Percentiles rank a stretch among this genome's conserved stretches.
These are phyloP conservation scores for Luehdorfia chinensis DNA, from an alignment of 1,140 invertebrate genomes.

Conservation along the genomic window DNA sequence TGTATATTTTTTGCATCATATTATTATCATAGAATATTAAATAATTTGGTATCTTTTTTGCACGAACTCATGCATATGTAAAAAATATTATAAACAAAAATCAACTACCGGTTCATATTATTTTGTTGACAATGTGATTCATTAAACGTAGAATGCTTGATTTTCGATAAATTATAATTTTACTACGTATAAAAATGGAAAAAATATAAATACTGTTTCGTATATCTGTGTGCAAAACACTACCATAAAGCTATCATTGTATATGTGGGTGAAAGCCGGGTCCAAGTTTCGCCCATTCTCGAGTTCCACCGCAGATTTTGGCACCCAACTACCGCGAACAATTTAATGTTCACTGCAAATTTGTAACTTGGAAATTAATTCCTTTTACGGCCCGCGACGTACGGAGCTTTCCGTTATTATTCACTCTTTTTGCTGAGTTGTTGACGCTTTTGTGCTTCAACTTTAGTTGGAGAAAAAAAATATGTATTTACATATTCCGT, in stretches of 20 bases:
- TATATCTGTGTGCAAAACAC: conserved; percentile 9
- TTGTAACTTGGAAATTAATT: conserved; percentile 34
- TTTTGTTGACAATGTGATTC: no score
- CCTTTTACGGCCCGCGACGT: conserved; percentile 9
- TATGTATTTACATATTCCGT: no score
- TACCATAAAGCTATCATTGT: neutral
- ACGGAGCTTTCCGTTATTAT: conserved; percentile 10
- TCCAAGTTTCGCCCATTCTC: conserved; percentile 25
- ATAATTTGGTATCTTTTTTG: no score
- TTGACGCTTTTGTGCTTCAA: conserved; percentile 4
- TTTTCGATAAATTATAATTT: no score
- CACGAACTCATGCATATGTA: no score
- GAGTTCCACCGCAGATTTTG: conserved; percentile 38
- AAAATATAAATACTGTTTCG: conserved; percentile 5
- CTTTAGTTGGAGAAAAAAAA: neutral
- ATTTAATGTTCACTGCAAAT: conserved; percentile 44
- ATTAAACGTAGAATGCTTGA: no score
- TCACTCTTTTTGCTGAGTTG: conserved; percentile 11
- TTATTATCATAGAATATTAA: no score
- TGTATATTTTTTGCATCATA: no score
- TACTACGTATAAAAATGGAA: no score
- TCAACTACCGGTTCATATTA: no score
- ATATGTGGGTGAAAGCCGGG: neutral
- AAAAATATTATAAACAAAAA: no score
- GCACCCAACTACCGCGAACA: conserved; percentile 36